Evolutionary conservation across 2,888 invertebrate genomes (phyloP), one percentile per base, ranked within the genome.

Genomic region (Neelides folsomi): DNA sequence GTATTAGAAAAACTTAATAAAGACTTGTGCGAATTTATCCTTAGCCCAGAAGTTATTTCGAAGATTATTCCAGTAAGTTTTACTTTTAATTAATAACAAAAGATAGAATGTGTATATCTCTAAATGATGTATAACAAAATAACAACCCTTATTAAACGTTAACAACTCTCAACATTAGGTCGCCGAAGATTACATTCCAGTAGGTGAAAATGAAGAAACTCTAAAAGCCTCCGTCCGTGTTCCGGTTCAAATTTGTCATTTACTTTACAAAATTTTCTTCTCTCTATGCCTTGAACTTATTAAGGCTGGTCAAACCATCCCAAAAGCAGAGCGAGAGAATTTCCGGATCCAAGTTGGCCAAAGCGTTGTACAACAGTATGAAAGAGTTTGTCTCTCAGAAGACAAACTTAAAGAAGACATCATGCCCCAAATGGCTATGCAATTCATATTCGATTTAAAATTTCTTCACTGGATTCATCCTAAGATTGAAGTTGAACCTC

Each of bases 391-490:
- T 16, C 40, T 47, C n/a, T 19, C 10, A 8, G 45, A 27, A 13
- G 20, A n/a, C 48, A 48, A 8, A 13, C 50, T 49, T 9, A 40
- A 42, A 1, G 12, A 35, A 18, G 18, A 18, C 9, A 10, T 58
- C 15, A 44, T 53, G 1, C 46, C 58, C 12, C 63, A 63, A 54
- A 51, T 54, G 20, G 59, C 61, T 2, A 19, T 61, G 5, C 63
- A 63, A 46, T 55, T 63, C 9, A 55, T 61, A 27, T 63, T 63
- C 37, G 63, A 63, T 27, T 46, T 63, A 39, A 63, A 63, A 20
- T 63, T 58, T 43, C 53, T 61, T 10, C 59, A 61, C 16, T 61
- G 63, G 63, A 57, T 63, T 45, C 60, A 63, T 37, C 52, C 59
- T 15, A 59, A 56, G 36, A 44, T 63, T 6, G 15, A 35, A 6